Base-by-base conservation (phyloP, 1,140 invertebrate species). In the Neodiprion fabricii region DNA sequence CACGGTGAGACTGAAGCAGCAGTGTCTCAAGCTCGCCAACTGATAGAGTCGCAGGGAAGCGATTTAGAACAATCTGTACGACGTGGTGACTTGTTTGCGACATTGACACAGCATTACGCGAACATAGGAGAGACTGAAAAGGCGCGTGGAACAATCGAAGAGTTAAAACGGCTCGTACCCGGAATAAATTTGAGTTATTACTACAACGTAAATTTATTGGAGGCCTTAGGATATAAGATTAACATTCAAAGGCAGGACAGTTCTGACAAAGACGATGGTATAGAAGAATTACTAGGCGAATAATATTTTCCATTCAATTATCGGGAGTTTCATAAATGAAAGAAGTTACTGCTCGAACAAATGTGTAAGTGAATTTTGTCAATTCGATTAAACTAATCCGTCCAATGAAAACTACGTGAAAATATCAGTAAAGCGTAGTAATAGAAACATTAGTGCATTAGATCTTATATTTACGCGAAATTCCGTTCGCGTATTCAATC, bases 31-130 rank as follows among this genome's bases (percentile, higher is more conserved):
- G 91, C 91, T 72, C 88, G 89, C 65, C 88, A 91, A 75, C 81
- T 93, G 17, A 76, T 93, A 8, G 86, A 89, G 71, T 83, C 86
- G 8, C 85, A 88, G 65, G 88, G 88, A 21, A 71, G 85, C 21
- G 86, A 90, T 74, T 79, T 91, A 53, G 90, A 92, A 72, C 85
- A 88, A 70, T 88, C 90, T 0, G 87, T 91, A 12, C 84, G 90
- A 61, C 84, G 89, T 17, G 90, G 90, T 8, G 90, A 91, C 80
- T 82, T 91, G 61, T 91, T 90, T 72, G 87, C 89, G 0, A 83
- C 88, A 0, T 89, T 91, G 80, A 90, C 90, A 9, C 89, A 91
- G 28, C 85, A 90, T 76, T 88, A 85, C 67, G 83, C 87, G 0
- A 87, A 88, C 79, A 81, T 82, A 48, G 88, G 87, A 0, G 84